Base-by-base conservation (phyloP, 1,140 invertebrate genomes). In the Bombus cullumanus region DNA sequence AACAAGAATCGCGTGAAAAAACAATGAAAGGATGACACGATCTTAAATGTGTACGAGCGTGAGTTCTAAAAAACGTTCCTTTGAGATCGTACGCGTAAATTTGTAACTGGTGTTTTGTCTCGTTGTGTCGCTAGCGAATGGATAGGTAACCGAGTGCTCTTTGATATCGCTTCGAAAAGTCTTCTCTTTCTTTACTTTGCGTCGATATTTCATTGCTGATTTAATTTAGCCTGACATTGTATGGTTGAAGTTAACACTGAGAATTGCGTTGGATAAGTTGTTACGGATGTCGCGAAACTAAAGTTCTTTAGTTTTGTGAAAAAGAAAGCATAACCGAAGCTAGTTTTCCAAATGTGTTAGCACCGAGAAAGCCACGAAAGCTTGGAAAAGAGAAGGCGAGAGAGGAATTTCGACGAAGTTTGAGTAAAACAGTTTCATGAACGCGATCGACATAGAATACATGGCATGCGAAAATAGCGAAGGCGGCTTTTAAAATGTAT, bases 331-430 rank as follows among this genome's bases (percentile, higher is more conserved):
- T n/a, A 12, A 31, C 6, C 18, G 13, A 43, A 79, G 82, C 82
- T 84, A 84, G 82, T 84, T 84, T 84, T 79, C 62, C 82, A 75
- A 59, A n/a, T 5, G 82, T 31, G 75, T 79, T 64, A 41, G n/a
- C 82, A 31, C 34, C 47, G 75, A 75, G 25, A 84, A 66, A 57
- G 66, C 57, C 18, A 2, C 25, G n/a, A 12, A 69, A 37, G 41
- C 43, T n/a, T 73, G 15, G 8, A n/a, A 31, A 41, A 31, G 15
- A 31, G 28, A 39, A 18, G 15, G 6, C n/a, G 41, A 84, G 37
- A 71, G 37, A 37, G 75, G 37, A 43, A 78, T 39, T 69, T 53
- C 37, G 37, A 43, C 39, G 82, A 78, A 78, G 78, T 84, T 79
- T 31, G 66, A 84, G 75, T 34, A 43, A 59, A 76, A 74, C 57